A percentile compares a stretch with the other conserved stretches of the same genome.
These are phyloP conservation scores for Hylomyscus alleni DNA, from an alignment of 2,797 vertebrate genomes.

Conservation along the genomic window DNA sequence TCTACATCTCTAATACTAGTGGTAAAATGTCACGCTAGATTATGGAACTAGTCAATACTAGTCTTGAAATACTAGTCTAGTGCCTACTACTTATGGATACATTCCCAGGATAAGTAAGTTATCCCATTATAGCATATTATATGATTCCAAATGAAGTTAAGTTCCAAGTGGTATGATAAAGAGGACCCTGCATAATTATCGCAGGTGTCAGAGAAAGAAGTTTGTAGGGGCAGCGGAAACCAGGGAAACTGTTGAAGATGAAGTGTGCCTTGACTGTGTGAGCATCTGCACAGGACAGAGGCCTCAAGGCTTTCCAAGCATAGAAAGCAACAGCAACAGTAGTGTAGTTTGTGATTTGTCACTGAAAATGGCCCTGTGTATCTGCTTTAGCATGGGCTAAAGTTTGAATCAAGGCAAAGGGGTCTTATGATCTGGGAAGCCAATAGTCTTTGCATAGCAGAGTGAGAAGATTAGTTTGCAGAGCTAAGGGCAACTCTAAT, in stretches of 20 bases:
- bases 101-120: not conserved
- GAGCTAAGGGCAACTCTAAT: slow-evolving; percentile 35
- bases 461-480: slow-evolving; percentile 53
- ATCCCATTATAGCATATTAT: not conserved
- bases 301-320: not conserved
- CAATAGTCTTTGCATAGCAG: not conserved
- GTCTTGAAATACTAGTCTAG: not conserved
- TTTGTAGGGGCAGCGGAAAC: not conserved
- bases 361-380: not conserved
- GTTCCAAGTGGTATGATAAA: not conserved
- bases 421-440: not conserved
- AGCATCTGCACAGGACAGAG: not conserved
- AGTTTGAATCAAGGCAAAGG: slow-evolving; percentile 10
- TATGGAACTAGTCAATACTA: not conserved
- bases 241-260: not conserved
- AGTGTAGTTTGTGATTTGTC: not conserved
- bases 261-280: not conserved
- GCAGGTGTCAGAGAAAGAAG: not conserved
- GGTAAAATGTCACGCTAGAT: slow-evolving; percentile 8
- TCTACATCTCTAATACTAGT: slow-evolving; percentile 13
- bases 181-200: not conserved
- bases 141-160: slow-evolving; percentile 5
- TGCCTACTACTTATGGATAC: not conserved
- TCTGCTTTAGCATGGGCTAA: not conserved
- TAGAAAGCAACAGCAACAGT: not conserved